Base-by-base conservation (phyloP, 2,797 vertebrate genomes). In the Sebastes minor region DNA sequence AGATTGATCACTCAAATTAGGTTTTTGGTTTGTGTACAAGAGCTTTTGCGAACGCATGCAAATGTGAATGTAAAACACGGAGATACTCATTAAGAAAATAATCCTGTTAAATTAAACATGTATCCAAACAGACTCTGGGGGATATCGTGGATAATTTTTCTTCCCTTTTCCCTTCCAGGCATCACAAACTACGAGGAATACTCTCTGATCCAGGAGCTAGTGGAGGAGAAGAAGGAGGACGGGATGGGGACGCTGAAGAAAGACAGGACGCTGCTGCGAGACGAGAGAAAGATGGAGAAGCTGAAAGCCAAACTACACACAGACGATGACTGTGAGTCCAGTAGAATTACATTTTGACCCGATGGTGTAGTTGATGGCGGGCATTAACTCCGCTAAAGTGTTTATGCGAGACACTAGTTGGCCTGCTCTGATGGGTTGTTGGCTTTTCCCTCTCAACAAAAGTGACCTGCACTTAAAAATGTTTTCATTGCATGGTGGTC, bases 141-240 rank as follows among this genome's bases (percentile, higher is more conserved):
- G 3, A 46, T 23, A 2, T 42, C 5, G 0, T 55, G 1, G 30
- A 18, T 46, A 3, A 30, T 56, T 12, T 70, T 63, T 33, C 10
- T 49, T 49, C 46, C 46, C 46, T 49, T 49, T 49, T 49, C 18
- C 46, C 52, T 59, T 62, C 35, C 91, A 99, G 99, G 99, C 84
- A 99, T 99, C 94, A 99, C 99, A 20, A 99, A 99, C 95, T 99
- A 99, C 59, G 99, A 99, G 91, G 99, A 99, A 85, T 99, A 99
- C 89, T 99, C 98, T 42, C 93, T 99, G 94, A 99, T 99, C 91
- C 98, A 98, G 91, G 99, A 99, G 73, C 95, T 89, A 2, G 92
- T 95, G 1, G 98, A 99, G 87, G 99, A 99, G 82, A 99, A 98
- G 91, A 98, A 98, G 80, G 98, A 99, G 14, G 99, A 99, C 5